Evolutionary conservation across 2,888 invertebrate genomes (phyloP).

Genomic region (Smittia sp.): DNA sequence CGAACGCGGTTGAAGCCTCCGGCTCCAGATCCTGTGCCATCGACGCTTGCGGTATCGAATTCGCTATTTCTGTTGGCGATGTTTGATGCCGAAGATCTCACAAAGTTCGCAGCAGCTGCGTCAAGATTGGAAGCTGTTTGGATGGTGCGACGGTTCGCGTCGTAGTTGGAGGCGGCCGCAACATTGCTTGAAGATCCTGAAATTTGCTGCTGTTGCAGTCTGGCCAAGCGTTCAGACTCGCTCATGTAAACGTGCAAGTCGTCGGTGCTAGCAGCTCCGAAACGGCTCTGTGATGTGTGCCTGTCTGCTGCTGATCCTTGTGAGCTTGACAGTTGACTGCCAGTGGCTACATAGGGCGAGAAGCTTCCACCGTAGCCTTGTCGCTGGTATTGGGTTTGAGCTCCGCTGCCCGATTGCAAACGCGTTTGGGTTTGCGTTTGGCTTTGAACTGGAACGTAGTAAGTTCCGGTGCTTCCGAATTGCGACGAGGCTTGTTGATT

Average conservation of each 20-base stretch:
- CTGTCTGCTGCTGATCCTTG: neutral
- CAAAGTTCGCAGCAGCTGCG: conserved; percentile 18
- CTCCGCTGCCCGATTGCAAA: neutral
- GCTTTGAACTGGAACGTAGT: neutral
- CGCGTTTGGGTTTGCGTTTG: conserved; percentile 1
- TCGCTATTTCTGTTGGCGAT: conserved; percentile 15
- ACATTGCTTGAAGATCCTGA: neutral
- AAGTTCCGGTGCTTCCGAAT: conserved; percentile 22
- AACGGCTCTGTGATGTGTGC: neutral
- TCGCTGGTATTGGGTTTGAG: neutral
- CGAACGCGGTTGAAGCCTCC: conserved; percentile 48
- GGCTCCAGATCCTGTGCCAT: conserved; percentile 42
- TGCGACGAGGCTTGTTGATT: conserved; percentile 1
- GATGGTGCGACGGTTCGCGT: conserved; percentile 17
- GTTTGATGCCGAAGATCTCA: conserved; percentile 17
- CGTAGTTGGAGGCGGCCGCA: neutral
- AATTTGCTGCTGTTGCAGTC: conserved; percentile 48
- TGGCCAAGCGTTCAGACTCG: conserved; percentile 51
- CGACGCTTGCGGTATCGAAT: neutral
- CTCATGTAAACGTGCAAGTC: conserved; percentile 45
- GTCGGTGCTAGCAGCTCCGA: neutral
- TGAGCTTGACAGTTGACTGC: neutral
- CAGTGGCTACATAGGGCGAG: neutral
- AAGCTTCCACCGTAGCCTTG: neutral
- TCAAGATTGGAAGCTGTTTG: neutral